Percentiles rank a stretch among this genome's conserved stretches.
Conservation (phyloP, 1,140 invertebrate genomes). For the Nasonia longicornis region DNA sequence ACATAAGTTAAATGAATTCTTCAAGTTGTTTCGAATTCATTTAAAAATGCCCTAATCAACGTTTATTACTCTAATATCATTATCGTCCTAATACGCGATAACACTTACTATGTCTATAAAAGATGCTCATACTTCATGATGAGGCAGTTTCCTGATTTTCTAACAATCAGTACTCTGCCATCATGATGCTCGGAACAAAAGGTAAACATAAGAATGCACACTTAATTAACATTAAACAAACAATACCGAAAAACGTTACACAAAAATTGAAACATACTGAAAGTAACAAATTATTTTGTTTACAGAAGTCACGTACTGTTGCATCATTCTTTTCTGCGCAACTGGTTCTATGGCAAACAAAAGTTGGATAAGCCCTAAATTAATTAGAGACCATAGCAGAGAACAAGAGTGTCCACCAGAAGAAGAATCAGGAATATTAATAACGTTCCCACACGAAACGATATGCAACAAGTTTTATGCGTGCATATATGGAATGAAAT, state of each 20-base stretch:
- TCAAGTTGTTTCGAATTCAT: not conserved
- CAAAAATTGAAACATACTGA: too few species aligned
- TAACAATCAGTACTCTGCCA: not conserved
- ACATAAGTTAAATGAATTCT: too few species aligned
- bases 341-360: not conserved
- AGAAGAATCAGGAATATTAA: not conserved
- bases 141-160: not conserved
- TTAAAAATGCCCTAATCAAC: not conserved
- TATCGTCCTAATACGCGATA: not conserved
- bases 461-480: not conserved
- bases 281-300: not conserved
- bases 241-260: too few species aligned
- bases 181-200: not conserved
- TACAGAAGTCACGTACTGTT: not conserved
- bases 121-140: not conserved
- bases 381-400: too few species aligned
- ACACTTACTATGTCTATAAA: not conserved
- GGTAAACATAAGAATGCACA: not conserved
- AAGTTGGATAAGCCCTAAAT: too few species aligned
- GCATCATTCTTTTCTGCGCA: not conserved
- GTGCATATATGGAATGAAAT: not conserved
- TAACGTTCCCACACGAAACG: not conserved
- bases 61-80: not conserved
- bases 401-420: too few species aligned
- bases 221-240: not conserved